Conservation (phyloP, 2,888 invertebrate genomes). For the Dasysyrphus albostriatus region DNA sequence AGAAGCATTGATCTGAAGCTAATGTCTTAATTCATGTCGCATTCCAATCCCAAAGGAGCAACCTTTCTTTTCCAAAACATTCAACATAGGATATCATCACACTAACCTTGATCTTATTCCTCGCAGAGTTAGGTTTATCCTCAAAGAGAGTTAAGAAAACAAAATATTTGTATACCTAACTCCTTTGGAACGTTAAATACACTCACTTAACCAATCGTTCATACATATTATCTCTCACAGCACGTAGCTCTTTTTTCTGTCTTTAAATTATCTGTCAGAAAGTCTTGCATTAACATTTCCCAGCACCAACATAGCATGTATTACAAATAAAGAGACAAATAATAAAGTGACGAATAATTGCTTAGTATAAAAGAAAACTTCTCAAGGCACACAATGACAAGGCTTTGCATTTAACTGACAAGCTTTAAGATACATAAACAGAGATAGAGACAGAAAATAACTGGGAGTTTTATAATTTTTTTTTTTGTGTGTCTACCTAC, state of each 20-base stretch:
- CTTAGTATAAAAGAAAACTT: conserved; percentile 1
- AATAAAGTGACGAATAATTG: conserved; percentile 18
- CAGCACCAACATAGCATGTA: conserved; percentile 11
- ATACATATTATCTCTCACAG: conserved; percentile 9
- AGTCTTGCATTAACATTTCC: conserved; percentile 50
- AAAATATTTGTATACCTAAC: background rate
- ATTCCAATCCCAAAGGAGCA: background rate
- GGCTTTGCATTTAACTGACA: conserved; percentile 36
- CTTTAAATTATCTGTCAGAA: conserved; percentile 41
- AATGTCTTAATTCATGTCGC: conserved; percentile 1
- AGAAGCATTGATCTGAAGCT: conserved; percentile 9
- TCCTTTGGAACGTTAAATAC: conserved; percentile 8
- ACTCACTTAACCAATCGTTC: conserved; percentile 38
- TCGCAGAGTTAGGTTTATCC: background rate
- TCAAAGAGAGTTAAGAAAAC: conserved; percentile 2
- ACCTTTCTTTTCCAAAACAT: conserved; percentile 5
- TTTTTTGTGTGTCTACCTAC: background rate
- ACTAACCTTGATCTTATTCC: conserved; percentile 20
- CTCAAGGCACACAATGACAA: conserved; percentile 3
- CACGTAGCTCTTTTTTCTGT: conserved; percentile 16
- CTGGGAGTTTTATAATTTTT: conserved; percentile 25
- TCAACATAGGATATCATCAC: background rate
- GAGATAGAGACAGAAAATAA: background rate
- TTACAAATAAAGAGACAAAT: conserved; percentile 15
- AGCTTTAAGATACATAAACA: background rate